Evolutionary conservation across 2,113 vertebrate genomes (phyloP).

Genomic region (Penelope pileata): DNA sequence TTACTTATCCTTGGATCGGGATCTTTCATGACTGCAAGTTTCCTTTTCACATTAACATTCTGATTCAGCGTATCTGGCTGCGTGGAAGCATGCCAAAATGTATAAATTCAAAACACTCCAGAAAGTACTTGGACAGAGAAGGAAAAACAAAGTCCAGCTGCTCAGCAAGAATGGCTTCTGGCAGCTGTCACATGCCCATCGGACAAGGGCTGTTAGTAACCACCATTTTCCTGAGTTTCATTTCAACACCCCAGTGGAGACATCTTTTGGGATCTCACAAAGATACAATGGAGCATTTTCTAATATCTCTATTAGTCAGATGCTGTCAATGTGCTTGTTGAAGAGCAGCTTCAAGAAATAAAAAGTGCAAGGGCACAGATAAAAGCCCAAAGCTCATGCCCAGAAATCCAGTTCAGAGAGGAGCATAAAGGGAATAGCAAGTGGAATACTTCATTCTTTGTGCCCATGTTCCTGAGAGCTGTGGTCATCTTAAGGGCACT

Average conservation of each 20-base stretch:
- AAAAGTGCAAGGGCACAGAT: not conserved
- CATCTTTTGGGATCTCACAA: not conserved
- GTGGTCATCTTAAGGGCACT: not conserved
- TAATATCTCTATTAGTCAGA: not conserved
- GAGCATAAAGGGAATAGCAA: not conserved
- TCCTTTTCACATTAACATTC: not conserved
- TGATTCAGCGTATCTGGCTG: not conserved
- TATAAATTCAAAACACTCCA: not conserved
- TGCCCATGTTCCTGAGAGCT: not conserved
- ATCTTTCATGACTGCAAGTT: not conserved
- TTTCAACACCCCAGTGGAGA: not conserved
- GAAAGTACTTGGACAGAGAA: not conserved
- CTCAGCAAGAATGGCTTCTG: not conserved
- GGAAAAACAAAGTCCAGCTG: conserved; percentile 2
- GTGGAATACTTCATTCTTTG: not conserved
- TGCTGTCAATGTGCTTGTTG: not conserved
- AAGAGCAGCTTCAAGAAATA: not conserved
- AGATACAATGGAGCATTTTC: not conserved
- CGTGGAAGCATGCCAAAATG: not conserved
- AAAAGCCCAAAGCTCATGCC: not conserved
- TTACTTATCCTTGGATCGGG: not conserved
- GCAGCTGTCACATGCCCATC: not conserved
- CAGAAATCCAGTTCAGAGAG: not conserved
- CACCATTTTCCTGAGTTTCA: not conserved
- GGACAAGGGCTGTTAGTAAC: not conserved